Conservation (phyloP, 2,797 vertebrate species). For the Simalia tracyae region DNA sequence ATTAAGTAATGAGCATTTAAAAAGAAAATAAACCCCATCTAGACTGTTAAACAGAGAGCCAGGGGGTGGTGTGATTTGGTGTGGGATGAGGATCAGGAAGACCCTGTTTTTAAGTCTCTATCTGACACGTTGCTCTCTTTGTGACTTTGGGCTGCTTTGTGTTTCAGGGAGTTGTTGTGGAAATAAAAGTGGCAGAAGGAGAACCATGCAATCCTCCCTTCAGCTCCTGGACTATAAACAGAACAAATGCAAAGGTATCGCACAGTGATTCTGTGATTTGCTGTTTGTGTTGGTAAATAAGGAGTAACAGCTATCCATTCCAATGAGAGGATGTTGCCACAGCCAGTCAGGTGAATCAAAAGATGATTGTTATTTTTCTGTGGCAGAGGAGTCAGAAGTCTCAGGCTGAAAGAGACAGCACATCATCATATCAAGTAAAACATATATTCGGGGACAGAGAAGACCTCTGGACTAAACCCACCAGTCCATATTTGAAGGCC, state of each 20-base stretch:
- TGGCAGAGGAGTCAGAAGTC: not conserved
- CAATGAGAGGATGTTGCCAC: not conserved
- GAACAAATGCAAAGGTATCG: not conserved
- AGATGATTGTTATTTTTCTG: not conserved
- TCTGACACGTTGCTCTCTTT: not conserved
- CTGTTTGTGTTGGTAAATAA: not conserved
- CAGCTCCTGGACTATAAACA: not conserved
- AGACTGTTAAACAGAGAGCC: not conserved
- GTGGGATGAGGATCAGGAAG: not conserved
- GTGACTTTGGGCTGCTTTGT: not conserved
- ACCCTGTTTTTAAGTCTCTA: not conserved
- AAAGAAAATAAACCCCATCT: not conserved
- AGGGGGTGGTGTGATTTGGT: not conserved
- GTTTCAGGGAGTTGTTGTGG: not conserved
- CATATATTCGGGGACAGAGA: not conserved
- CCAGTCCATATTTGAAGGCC: not conserved
- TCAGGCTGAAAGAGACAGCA: not conserved
- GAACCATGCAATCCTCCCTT: not conserved
- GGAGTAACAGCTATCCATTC: not conserved
- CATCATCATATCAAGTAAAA: not conserved
- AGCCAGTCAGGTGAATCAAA: not conserved
- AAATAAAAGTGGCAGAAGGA: not conserved
- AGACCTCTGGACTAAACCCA: not conserved
- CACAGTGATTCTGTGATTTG: not conserved
- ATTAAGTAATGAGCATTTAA: not conserved